These are phyloP conservation scores for Pavo muticus DNA, from an alignment of 2,113 vertebrate genomes.

Conservation along the genomic window DNA sequence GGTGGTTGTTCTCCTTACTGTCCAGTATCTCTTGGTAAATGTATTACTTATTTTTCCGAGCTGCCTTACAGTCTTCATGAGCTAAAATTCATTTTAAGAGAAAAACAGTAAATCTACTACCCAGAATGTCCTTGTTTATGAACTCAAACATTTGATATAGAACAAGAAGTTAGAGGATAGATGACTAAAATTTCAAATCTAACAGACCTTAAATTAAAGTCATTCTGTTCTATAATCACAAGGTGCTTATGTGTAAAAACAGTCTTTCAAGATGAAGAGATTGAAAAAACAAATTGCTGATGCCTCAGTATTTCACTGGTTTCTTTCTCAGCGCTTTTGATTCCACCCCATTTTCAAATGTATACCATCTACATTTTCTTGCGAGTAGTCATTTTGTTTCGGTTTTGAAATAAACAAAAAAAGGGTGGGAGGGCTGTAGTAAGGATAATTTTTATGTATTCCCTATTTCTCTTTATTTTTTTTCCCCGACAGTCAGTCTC, in stretches of 20 bases:
- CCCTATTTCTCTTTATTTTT: background rate
- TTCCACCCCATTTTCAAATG: background rate
- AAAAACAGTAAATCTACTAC: background rate
- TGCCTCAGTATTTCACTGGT: background rate
- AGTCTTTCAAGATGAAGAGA: background rate
- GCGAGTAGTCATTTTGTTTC: background rate
- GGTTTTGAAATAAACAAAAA: slow-evolving; percentile 2
- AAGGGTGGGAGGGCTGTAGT: background rate
- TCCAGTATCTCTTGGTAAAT: background rate
- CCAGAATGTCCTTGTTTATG: background rate
- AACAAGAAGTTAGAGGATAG: background rate
- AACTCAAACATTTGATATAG: background rate
- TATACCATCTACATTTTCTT: background rate
- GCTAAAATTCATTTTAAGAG: background rate
- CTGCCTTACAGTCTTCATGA: background rate
- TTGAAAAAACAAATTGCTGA: background rate
- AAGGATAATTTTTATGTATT: background rate
- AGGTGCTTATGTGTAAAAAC: background rate
- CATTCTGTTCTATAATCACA: background rate
- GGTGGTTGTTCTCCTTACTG: background rate
- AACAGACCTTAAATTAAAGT: background rate
- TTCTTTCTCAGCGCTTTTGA: background rate
- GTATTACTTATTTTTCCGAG: background rate
- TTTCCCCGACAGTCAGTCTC: background rate
- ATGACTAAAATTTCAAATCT: background rate